Base-by-base conservation (phyloP, 2,888 invertebrate genomes). In the Acanthosoma haemorrhoidale region DNA sequence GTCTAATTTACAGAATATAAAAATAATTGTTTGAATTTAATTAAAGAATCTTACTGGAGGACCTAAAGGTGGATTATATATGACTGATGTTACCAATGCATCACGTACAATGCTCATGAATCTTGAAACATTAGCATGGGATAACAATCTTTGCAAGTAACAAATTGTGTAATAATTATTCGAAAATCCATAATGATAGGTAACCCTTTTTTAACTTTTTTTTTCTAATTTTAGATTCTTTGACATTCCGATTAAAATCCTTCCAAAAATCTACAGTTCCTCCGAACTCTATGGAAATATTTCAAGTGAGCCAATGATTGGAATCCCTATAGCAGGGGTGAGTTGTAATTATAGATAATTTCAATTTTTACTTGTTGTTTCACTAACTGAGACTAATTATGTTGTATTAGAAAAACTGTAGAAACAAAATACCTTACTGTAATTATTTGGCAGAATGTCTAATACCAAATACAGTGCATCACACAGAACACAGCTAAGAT, bases 51-150 rank as follows among this genome's bases (percentile, higher is more conserved):
- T 91, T 72, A 90, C 90, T 1, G 88, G 88, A 59, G 87, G 87
- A 4, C 77, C 79, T 18, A 78, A 84, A 39, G 84, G 84, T 31
- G 89, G 88, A 0, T 81, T 90, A 5, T 95, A 97, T 79, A 82
- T 91, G 0, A 99, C 98, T 0, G 98, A 99, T 81, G 95, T 97
- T 0, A 94, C 96, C 34, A 99, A 99, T 81, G 98, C 98, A 11
- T 94, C 95, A 32, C 86, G 97, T 74, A 98, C 97, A 3, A 91
- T 96, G 85, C 84, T 99, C 1, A 95, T 99, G 94, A 95, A 96
- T 78, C 84, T 97, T 66, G 86, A 87, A 75, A 89, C 87, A n/a
- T 82, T 94, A 32, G 83, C 91, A 76, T 97, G 96, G 96, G 96
- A 97, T 80, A 83, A 86, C n/a, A 84, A 88, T 73, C 82, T 99